Evolutionary conservation across 2,113 vertebrate species (phyloP).

Genomic region (Lamprotornis superbus): DNA sequence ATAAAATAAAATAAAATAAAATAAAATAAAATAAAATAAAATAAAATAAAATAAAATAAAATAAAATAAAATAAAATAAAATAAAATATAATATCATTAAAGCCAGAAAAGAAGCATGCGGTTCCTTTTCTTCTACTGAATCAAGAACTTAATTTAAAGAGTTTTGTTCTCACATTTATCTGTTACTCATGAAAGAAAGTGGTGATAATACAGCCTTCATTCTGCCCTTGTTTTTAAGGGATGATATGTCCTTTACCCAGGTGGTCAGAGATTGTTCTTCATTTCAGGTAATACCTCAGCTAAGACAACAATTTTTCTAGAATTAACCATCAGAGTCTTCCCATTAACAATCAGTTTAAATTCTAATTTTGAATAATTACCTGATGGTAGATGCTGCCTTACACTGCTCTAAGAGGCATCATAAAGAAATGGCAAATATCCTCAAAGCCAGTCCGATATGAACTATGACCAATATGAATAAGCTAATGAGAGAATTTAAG

Average conservation of each 20-base stretch:
- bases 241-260: not conserved
- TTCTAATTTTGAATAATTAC: not conserved
- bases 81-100: no score
- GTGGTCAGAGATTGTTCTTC: not conserved
- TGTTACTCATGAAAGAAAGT: not conserved
- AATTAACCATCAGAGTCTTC: not conserved
- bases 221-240: not conserved
- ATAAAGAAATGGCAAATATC: not conserved
- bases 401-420: not conserved
- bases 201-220: not conserved
- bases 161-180: not conserved
- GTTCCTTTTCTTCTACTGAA: not conserved
- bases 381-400: not conserved
- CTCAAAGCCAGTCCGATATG: not conserved
- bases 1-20: not conserved
- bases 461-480: not conserved
- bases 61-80: no score
- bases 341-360: not conserved
- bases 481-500: not conserved
- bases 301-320: not conserved
- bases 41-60: not conserved
- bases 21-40: no score
- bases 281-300: not conserved
- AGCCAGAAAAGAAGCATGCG: fast-evolving
- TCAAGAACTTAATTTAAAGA: not conserved